Evolutionary conservation across 2,797 vertebrate species (phyloP), one percentile per base, ranked within the genome.

Genomic region (Trichosurus vulpecula): DNA sequence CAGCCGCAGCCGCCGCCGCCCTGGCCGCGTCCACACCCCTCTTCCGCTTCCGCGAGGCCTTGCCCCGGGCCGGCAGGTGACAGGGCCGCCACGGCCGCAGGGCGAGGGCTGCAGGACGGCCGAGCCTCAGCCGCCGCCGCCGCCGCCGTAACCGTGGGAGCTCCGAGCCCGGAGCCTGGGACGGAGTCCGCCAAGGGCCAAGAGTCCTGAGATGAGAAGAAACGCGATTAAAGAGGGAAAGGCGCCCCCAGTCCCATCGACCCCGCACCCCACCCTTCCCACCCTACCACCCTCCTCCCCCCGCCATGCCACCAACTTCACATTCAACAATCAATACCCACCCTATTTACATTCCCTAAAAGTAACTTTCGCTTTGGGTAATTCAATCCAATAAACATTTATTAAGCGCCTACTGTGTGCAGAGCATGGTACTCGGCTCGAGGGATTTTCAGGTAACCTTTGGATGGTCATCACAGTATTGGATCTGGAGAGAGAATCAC

Each of bases 21-120:
- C 54, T 94, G 92, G 92, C 96, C 97, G 94, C 97, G 92, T 16
- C 97, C 95, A 92, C 92, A 92, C 93, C 95, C 95, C 94, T 92
- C 97, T 98, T 98, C 97, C 97, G 97, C 98, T 98, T 98, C 98
- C 98, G 98, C 97, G 96, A 97, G 95, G 92, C 96, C 6, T 16
- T 41, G 61, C 51, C 94, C 96, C 90, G 87, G 66, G 94, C 95
- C n/a, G 89, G 57, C 54, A 56, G 95, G 96, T 19, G 92, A 87
- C 91, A 53, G 93, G 95, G 81, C 96, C 95, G 89, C 66, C 95
- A 55, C 87, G 1, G 91, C 52, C 94, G 93, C 90, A 94, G 29
- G 11, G 0, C 58, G 51, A 54, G 54, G 19, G 53, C 35, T 1
- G 93, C 19, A 29, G n/a, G 35, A 25, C 51, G 10, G 52, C 31